These are phyloP conservation scores for Meloidogyne exigua DNA, from an alignment of 1,140 invertebrate genomes.

Conservation along the genomic window DNA sequence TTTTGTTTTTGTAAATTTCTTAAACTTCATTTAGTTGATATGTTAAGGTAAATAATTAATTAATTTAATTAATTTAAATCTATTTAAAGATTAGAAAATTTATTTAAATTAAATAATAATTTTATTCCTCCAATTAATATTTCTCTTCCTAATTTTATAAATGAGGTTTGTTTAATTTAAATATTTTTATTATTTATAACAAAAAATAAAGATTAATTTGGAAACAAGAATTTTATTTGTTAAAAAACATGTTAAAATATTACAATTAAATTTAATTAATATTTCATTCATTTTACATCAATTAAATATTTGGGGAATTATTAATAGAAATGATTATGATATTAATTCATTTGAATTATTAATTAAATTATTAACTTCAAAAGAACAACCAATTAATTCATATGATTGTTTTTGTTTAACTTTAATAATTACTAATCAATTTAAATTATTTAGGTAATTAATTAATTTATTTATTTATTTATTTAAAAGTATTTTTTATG, in stretches of 20 bases:
- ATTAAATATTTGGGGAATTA: not conserved
- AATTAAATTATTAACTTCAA: not conserved
- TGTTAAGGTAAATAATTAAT: not conserved
- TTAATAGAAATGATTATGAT: not conserved
- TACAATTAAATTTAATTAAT: not conserved
- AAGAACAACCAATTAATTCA: not conserved
- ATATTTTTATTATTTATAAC: not conserved
- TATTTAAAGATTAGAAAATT: not conserved
- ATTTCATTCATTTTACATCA: not conserved
- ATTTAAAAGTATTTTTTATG: slow-evolving; percentile 9
- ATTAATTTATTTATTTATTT: not conserved
- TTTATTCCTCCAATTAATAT: not conserved
- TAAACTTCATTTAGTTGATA: not conserved
- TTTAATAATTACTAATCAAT: slow-evolving; percentile 7
- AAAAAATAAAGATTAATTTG: not conserved
- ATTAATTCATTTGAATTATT: not conserved
- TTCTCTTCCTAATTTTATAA: not conserved
- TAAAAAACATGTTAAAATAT: not conserved
- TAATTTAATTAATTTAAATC: too few species aligned
- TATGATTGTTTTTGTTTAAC: slow-evolving; percentile 18
- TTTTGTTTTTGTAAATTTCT: not conserved
- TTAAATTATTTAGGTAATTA: slow-evolving; percentile 15
- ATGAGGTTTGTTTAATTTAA: not conserved
- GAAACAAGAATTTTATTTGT: not conserved
- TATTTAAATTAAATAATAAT: not conserved